phyloP scores from a whole-genome alignment of 2,797 vertebrate genomes.

The Pelobates cultripes region DNA sequence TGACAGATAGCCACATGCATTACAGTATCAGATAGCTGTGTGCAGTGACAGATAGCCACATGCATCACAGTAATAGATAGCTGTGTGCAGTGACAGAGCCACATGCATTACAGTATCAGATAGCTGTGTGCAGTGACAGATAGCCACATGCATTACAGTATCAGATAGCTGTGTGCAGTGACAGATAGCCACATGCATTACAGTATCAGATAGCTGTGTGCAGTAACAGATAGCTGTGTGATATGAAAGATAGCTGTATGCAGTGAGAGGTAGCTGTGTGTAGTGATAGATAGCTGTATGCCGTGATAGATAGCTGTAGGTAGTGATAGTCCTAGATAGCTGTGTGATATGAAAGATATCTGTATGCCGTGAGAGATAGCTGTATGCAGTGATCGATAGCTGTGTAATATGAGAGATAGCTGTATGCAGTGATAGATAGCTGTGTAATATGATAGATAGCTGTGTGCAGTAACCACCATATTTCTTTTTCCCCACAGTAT shows the following conservation, averaged over 20 bases:
- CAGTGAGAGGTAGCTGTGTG: not conserved
- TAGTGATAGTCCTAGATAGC: not conserved
- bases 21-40: not conserved
- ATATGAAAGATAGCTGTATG: not conserved
- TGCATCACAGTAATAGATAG: not conserved
- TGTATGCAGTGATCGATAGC: not conserved
- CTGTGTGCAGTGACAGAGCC: not conserved
- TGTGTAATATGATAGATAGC: not conserved
- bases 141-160: not conserved
- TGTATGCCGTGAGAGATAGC: not conserved
- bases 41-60: not conserved
- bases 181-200: not conserved
- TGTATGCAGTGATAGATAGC: not conserved
- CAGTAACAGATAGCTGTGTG: not conserved
- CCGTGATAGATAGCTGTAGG: not conserved
- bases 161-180: not conserved
- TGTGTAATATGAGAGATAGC: not conserved
- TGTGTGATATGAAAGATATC: not conserved
- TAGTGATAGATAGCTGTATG: not conserved
- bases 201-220: not conserved
- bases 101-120: not conserved
- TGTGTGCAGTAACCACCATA: not conserved
- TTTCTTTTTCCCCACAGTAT: conserved; percentile 49
- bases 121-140: conserved; percentile 4
- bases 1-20: not conserved